Evolutionary conservation across 2,113 vertebrate genomes (phyloP).

Genomic region (Pterophyllum scalare): DNA sequence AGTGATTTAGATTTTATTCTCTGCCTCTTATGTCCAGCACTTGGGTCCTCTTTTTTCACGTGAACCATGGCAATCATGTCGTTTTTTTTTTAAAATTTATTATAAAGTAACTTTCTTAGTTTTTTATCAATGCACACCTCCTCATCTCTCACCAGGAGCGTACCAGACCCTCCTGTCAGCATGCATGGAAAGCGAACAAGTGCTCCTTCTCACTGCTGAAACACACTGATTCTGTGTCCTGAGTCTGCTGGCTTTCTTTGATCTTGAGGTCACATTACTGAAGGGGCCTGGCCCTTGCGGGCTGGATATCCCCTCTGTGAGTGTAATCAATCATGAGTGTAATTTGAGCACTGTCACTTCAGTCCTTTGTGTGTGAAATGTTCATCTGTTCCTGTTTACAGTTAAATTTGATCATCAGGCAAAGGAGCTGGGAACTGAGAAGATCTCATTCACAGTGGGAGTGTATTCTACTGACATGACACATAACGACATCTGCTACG

Average conservation of each 20-base stretch:
- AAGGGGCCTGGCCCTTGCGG: neutral
- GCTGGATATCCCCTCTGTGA: neutral
- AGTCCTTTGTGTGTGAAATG: neutral
- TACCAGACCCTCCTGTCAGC: slow-evolving; percentile 26
- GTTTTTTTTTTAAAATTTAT: no score
- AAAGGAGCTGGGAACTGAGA: neutral
- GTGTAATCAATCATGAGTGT: slow-evolving; percentile 10
- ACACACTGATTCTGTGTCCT: neutral
- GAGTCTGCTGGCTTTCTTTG: slow-evolving; percentile 12
- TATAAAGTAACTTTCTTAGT: neutral
- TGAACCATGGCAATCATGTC: neutral
- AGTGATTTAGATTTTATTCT: neutral
- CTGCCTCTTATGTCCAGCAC: neutral
- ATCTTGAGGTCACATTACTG: slow-evolving; percentile 27
- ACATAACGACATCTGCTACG: neutral
- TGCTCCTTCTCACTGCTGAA: neutral
- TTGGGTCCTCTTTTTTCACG: neutral
- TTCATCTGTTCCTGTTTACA: slow-evolving; percentile 4
- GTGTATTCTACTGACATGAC: neutral
- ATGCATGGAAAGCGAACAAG: neutral
- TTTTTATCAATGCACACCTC: neutral
- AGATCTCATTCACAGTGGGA: neutral
- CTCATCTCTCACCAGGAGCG: neutral
- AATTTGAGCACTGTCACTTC: neutral
- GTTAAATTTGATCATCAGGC: slow-evolving; percentile 10